These are phyloP conservation scores for Andrena minutula DNA, from an alignment of 2,888 invertebrate genomes.

Conservation along the genomic window DNA sequence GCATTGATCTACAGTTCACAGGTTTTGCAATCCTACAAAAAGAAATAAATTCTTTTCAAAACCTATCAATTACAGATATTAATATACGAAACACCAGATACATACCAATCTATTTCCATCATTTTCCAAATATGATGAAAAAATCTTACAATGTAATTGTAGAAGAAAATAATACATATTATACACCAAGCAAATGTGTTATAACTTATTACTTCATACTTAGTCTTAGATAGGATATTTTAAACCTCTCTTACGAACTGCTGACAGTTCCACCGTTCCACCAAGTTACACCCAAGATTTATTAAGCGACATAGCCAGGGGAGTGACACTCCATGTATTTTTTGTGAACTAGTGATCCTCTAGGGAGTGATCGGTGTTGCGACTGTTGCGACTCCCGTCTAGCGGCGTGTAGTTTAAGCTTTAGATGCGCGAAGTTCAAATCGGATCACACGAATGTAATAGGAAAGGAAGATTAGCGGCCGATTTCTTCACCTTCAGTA, in stretches of 20 bases:
- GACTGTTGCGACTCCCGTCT: too few species aligned
- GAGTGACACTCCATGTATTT: too few species aligned
- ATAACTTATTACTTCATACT: not conserved
- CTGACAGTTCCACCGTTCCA: too few species aligned
- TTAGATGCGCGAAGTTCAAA: too few species aligned
- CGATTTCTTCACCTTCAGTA: too few species aligned
- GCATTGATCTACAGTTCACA: slow-evolving; percentile 71
- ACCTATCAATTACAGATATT: not conserved
- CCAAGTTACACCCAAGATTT: too few species aligned
- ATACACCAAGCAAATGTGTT: slow-evolving; percentile 12
- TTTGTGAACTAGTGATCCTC: too few species aligned
- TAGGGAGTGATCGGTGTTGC: too few species aligned
- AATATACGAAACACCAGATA: slow-evolving; percentile 1
- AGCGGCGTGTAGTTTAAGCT: too few species aligned
- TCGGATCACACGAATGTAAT: too few species aligned
- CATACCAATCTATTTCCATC: slow-evolving; percentile 78
- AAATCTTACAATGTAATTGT: slow-evolving; percentile 10
- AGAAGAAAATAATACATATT: slow-evolving; percentile 23
- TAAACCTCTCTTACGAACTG: not conserved
- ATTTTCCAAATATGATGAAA: slow-evolving; percentile 60
- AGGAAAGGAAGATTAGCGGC: too few species aligned
- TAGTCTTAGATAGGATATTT: slow-evolving; percentile 15
- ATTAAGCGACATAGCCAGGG: too few species aligned
- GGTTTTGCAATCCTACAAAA: slow-evolving; percentile 78
- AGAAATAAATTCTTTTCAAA: slow-evolving; percentile 2